These are phyloP conservation scores for Drosophila falleni DNA, from an alignment of 2,888 invertebrate genomes.

Conservation along the genomic window DNA sequence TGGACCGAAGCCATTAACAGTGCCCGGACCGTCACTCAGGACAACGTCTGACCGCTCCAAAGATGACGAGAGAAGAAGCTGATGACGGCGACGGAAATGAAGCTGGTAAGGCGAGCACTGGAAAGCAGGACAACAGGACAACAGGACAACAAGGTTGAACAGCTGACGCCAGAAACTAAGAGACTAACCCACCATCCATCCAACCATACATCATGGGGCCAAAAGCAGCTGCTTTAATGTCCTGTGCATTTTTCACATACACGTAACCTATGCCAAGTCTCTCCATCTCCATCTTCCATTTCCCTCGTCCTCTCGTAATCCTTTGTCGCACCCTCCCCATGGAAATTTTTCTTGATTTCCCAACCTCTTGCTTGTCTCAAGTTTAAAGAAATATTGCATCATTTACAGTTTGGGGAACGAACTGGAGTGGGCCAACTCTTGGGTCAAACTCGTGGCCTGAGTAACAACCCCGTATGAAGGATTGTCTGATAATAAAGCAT, in stretches of 20 bases:
- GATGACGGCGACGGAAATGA: slow-evolving; percentile 15
- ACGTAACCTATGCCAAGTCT: slow-evolving; percentile 50
- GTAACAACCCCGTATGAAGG: slow-evolving; percentile 23
- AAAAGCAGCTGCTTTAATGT: slow-evolving; percentile 48
- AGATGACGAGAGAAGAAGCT: slow-evolving; percentile 64
- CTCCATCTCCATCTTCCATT: neutral
- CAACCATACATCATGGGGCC: slow-evolving; percentile 43
- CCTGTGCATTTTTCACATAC: slow-evolving; percentile 52
- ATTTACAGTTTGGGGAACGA: slow-evolving; percentile 30
- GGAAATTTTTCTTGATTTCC: slow-evolving; percentile 58
- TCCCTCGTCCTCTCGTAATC: slow-evolving; percentile 23
- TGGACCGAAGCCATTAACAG: slow-evolving; percentile 84
- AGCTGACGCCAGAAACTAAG: slow-evolving; percentile 30
- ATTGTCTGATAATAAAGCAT: slow-evolving; percentile 43
- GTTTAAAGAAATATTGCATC: slow-evolving; percentile 52
- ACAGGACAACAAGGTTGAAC: slow-evolving; percentile 19
- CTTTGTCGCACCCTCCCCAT: slow-evolving; percentile 46
- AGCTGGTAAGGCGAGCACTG: neutral
- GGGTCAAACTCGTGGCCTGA: slow-evolving; percentile 29
- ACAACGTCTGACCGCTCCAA: slow-evolving; percentile 49
- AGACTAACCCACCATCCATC: slow-evolving; percentile 9
- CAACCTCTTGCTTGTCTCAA: slow-evolving; percentile 32
- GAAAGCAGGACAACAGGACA: neutral
- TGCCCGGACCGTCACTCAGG: slow-evolving; percentile 60
- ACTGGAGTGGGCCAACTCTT: slow-evolving; percentile 3